These are phyloP conservation scores for Sebastiscus albofasciatus DNA, from an alignment of 2,797 vertebrate species.

Conservation along the genomic window DNA sequence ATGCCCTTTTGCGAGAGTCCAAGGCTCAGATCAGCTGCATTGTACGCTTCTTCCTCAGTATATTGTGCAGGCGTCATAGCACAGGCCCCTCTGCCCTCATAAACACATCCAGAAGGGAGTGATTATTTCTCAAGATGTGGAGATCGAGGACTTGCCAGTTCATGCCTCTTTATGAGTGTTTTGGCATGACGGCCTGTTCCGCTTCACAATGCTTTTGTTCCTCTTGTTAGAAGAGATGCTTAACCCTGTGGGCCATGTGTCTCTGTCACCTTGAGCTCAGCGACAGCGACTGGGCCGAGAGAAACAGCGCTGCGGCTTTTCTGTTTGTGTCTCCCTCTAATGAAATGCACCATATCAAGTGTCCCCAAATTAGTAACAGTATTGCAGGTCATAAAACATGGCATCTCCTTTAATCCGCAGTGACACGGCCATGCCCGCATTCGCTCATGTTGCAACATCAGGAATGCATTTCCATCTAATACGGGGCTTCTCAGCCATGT, in stretches of 20 bases:
- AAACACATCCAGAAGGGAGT: slow-evolving; percentile 82
- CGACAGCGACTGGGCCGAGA: neutral
- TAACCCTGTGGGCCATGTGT: slow-evolving; percentile 58
- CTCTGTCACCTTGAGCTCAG: slow-evolving; percentile 68
- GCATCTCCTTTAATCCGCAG: slow-evolving; percentile 69
- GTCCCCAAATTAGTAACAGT: slow-evolving; percentile 77
- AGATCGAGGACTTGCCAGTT: slow-evolving; percentile 77
- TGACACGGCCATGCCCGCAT: slow-evolving; percentile 63
- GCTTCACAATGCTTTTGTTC: slow-evolving; percentile 73
- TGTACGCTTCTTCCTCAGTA: slow-evolving; percentile 47
- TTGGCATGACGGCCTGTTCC: slow-evolving; percentile 71
- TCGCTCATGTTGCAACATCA: slow-evolving; percentile 74
- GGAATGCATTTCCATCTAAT: slow-evolving; percentile 75
- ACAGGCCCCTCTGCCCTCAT: slow-evolving; percentile 75
- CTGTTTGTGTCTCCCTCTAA: slow-evolving; percentile 57
- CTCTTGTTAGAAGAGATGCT: slow-evolving; percentile 65
- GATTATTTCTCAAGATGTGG: slow-evolving; percentile 84
- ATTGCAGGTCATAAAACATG: slow-evolving; percentile 69
- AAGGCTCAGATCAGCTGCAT: slow-evolving; percentile 63
- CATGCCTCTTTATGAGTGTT: slow-evolving; percentile 79
- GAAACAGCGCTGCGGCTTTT: slow-evolving; percentile 45
- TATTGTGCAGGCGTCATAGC: slow-evolving; percentile 68
- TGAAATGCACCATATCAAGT: slow-evolving; percentile 67
- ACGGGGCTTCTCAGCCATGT: slow-evolving; percentile 57
- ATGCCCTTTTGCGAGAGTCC: slow-evolving; percentile 34